These are phyloP conservation scores for Temnothorax longispinosus DNA, from an alignment of 1,140 invertebrate species.

Conservation along the genomic window DNA sequence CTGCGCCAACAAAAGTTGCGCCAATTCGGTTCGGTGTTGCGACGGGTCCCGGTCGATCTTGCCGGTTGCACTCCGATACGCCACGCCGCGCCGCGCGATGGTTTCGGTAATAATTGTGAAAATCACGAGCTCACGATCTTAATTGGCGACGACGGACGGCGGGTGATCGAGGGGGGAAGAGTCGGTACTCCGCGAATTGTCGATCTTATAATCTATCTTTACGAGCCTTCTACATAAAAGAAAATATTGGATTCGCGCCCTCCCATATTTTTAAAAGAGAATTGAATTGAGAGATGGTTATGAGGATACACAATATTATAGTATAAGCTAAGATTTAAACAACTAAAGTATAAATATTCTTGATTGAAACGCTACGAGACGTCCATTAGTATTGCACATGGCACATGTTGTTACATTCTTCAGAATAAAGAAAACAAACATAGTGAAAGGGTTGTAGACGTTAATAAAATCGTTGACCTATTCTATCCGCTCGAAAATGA, in stretches of 20 bases:
- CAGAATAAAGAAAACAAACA: neutral
- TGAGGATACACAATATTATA: neutral
- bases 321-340: neutral
- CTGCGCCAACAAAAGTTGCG: conserved; percentile 61
- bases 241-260: neutral
- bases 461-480: conserved; percentile 27
- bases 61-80: conserved; percentile 53
- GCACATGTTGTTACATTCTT: neutral
- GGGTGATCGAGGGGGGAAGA: neutral
- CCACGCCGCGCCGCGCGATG: conserved; percentile 46
- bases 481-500: conserved; percentile 2
- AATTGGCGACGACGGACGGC: conserved; percentile 53
- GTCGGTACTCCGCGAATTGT: conserved; percentile 4
- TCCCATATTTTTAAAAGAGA: neutral
- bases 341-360: neutral
- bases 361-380: neutral
- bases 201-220: conserved; percentile 3
- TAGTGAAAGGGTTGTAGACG: neutral
- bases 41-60: conserved; percentile 50
- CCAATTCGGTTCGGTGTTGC: conserved; percentile 53
- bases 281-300: neutral
- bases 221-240: neutral
- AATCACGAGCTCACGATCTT: conserved; percentile 69
- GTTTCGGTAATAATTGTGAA: conserved; percentile 72
- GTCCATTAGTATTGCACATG: neutral